These are phyloP conservation scores for Labeo catla DNA, from an alignment of 2,113 vertebrate genomes.

Conservation along the genomic window DNA sequence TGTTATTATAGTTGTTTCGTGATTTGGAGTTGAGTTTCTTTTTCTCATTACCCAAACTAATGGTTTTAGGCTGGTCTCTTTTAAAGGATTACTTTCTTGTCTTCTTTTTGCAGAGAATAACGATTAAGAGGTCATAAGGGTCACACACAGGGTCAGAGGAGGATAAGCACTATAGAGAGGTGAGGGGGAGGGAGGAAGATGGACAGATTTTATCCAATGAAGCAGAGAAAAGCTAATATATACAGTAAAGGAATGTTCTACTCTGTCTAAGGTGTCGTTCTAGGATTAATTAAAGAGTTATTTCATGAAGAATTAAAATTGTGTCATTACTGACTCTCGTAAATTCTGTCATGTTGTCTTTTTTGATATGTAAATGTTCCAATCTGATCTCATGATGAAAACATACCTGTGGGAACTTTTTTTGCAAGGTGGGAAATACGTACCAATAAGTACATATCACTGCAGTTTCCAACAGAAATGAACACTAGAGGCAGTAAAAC, in stretches of 20 bases:
- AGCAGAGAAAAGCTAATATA: conserved; percentile 40
- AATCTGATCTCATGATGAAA: too few species aligned
- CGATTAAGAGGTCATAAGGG: conserved; percentile 54
- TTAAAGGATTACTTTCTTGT: conserved; percentile 49
- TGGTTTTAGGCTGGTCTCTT: conserved; percentile 39
- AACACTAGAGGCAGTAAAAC: too few species aligned
- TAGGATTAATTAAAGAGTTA: too few species aligned
- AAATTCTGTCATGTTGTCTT: neutral
- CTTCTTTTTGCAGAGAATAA: conserved; percentile 62
- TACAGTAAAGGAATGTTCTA: conserved; percentile 2
- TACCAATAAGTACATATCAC: too few species aligned
- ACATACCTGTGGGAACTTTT: too few species aligned
- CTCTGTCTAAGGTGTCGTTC: neutral
- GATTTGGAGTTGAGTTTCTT: conserved; percentile 3
- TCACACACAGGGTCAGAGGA: conserved; percentile 40
- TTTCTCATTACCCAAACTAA: conserved; percentile 18
- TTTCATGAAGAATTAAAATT: too few species aligned
- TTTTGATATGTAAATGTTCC: neutral
- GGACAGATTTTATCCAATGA: neutral
- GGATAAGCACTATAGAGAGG: conserved; percentile 42
- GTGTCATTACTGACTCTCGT: too few species aligned
- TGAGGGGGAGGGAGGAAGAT: neutral
- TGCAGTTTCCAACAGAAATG: too few species aligned
- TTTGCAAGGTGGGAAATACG: too few species aligned
- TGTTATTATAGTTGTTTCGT: neutral